Conservation (phyloP, 2,113 vertebrate species). For the Lagopus muta region DNA sequence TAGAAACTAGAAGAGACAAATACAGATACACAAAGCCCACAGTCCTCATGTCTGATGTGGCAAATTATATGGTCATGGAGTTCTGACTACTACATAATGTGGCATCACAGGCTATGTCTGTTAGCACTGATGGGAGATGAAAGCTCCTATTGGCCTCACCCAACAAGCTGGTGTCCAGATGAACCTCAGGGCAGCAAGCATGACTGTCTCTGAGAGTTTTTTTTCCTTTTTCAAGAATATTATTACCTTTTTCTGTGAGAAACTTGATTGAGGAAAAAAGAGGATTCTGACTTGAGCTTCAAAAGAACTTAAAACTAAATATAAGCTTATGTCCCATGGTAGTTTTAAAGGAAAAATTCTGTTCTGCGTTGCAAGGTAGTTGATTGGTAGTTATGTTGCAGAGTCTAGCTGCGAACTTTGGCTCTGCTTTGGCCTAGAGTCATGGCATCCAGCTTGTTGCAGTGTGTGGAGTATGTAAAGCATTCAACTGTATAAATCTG, state of each 20-base stretch:
- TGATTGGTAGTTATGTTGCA: conserved; percentile 34
- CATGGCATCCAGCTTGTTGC: conserved; percentile 41
- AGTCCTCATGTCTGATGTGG: neutral
- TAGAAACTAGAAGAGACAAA: neutral
- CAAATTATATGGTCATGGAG: neutral
- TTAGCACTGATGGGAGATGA: neutral
- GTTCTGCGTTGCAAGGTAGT: conserved; percentile 52
- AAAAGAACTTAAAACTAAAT: conserved; percentile 26
- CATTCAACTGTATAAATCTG: conserved; percentile 55
- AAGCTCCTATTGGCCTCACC: neutral
- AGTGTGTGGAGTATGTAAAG: conserved; percentile 54
- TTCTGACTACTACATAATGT: fast-evolving
- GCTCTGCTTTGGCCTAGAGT: conserved; percentile 42
- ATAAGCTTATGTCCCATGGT: conserved; percentile 38
- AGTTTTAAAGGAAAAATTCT: conserved; percentile 38
- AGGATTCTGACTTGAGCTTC: neutral
- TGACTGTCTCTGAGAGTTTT: conserved; percentile 19
- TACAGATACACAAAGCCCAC: fast-evolving
- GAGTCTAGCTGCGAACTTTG: conserved; percentile 58
- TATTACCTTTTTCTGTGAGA: conserved; percentile 50
- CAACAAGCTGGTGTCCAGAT: neutral
- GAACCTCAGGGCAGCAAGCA: neutral
- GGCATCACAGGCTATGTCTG: neutral
- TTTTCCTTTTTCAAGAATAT: conserved; percentile 51
- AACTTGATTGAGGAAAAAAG: neutral